phyloP scores from a whole-genome alignment of 2,113 vertebrate species.

The Sebastes schlegelii region DNA sequence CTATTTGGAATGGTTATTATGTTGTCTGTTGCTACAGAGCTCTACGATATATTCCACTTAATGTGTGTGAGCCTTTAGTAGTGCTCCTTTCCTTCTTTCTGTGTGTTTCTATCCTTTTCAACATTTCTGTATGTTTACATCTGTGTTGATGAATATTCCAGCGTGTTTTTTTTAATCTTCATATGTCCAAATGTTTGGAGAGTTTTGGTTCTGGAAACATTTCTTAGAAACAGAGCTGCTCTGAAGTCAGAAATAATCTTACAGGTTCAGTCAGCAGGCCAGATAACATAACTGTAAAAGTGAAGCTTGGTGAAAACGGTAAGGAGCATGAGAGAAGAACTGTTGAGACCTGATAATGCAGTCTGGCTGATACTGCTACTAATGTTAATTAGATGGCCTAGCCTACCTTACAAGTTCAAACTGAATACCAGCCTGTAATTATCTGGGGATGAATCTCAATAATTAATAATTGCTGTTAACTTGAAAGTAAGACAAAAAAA shows the following conservation, averaged over 20 bases:
- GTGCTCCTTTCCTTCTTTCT: background rate
- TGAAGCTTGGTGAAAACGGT: too few relatives aligned
- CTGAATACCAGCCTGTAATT: background rate
- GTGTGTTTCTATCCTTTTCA: background rate
- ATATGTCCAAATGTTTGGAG: background rate
- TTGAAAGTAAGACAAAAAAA: background rate
- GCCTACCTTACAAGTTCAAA: background rate
- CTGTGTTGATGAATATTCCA: background rate
- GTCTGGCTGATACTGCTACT: background rate
- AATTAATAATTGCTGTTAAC: background rate
- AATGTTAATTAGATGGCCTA: background rate
- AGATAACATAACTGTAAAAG: too few relatives aligned
- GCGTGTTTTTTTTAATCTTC: background rate
- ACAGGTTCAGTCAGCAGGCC: background rate
- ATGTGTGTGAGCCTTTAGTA: background rate
- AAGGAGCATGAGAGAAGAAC: background rate
- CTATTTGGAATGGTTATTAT: background rate
- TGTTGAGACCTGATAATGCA: background rate
- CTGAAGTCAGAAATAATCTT: conserved; percentile 18
- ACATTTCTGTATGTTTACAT: conserved; percentile 1
- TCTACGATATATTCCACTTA: background rate
- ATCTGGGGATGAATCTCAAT: background rate
- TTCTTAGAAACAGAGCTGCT: background rate
- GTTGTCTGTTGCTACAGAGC: conserved; percentile 32
- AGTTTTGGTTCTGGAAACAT: background rate